These are phyloP conservation scores for Dendrolimus punctatus DNA, from an alignment of 1,140 invertebrate genomes.

Conservation along the genomic window DNA sequence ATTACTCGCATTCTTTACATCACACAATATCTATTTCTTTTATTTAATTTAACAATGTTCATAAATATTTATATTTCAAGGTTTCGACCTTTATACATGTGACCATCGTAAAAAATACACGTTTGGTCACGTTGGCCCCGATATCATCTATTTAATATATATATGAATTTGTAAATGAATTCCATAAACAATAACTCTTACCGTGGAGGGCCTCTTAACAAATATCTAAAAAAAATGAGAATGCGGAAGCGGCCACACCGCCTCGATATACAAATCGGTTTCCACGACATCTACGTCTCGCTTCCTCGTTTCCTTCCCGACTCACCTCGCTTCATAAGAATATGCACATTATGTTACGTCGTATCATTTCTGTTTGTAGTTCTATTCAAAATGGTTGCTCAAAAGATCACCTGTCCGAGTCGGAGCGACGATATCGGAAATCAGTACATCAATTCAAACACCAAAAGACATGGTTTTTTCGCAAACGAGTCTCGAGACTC, in stretches of 20 bases:
- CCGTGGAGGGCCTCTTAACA: too few relatives aligned
- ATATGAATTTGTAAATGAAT: too few relatives aligned
- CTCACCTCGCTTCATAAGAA: constrained; percentile 46
- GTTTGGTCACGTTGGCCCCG: constrained; percentile 1
- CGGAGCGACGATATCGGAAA: constrained; percentile 63
- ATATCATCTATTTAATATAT: too few relatives aligned
- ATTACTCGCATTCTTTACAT: constrained; percentile 16
- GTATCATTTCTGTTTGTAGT: constrained; percentile 71
- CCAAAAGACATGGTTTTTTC: constrained; percentile 70
- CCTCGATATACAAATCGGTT: constrained; percentile 1
- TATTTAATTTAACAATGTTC: constrained; percentile 8
- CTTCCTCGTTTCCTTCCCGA: constrained; percentile 7
- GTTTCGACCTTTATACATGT: constrained; percentile 2
- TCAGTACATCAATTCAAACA: constrained; percentile 48
- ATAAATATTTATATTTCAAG: constrained; percentile 12
- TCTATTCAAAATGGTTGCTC: constrained; percentile 70
- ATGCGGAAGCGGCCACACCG: too few relatives aligned
- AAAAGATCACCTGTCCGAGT: constrained; percentile 65
- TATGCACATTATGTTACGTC: constrained; percentile 67
- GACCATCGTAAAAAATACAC: background rate
- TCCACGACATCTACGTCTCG: background rate
- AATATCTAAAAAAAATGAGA: too few relatives aligned
- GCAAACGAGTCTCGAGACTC: constrained; percentile 64
- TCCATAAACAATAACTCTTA: too few relatives aligned
- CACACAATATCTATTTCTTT: constrained; percentile 5